These are phyloP conservation scores for Acromyrmex heyeri DNA, from an alignment of 1,140 invertebrate genomes.

Conservation along the genomic window DNA sequence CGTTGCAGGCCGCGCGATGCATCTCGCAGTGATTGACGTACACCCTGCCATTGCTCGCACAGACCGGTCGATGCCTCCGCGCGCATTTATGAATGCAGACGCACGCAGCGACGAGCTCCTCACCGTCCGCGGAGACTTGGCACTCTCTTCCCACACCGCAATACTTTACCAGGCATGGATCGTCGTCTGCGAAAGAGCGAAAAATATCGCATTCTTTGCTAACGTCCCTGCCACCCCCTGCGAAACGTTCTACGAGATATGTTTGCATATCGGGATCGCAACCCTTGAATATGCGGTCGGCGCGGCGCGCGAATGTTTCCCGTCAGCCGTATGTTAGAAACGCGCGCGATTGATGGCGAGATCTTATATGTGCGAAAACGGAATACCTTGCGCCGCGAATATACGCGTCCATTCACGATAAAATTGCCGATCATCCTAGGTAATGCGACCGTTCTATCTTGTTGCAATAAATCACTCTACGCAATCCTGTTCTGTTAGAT, in stretches of 20 bases:
- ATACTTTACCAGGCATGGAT: constrained; percentile 89
- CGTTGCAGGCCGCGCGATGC: constrained; percentile 90
- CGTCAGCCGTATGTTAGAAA: constrained; percentile 20
- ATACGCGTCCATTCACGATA: constrained; percentile 46
- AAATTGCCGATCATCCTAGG: constrained; percentile 53
- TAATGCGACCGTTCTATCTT: constrained; percentile 49
- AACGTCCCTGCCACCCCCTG: not conserved
- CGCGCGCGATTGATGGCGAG: constrained; percentile 39
- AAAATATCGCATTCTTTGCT: constrained; percentile 23
- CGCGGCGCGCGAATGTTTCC: constrained; percentile 18
- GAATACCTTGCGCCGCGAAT: constrained; percentile 34
- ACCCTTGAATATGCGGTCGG: not conserved
- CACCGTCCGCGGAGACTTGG: constrained; percentile 84
- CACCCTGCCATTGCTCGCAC: constrained; percentile 91
- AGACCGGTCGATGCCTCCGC: constrained; percentile 88
- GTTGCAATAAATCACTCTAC: constrained; percentile 49
- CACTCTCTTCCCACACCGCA: constrained; percentile 91
- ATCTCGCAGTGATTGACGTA: constrained; percentile 93
- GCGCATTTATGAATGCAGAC: constrained; percentile 89
- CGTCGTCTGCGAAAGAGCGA: constrained; percentile 81
- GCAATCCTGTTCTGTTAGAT: constrained; percentile 16
- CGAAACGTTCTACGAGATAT: not conserved
- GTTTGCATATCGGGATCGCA: not conserved
- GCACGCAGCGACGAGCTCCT: constrained; percentile 87
- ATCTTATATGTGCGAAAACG: constrained; percentile 45